Conservation (phyloP, 2,113 vertebrate genomes). For the Suncus etruscus region DNA sequence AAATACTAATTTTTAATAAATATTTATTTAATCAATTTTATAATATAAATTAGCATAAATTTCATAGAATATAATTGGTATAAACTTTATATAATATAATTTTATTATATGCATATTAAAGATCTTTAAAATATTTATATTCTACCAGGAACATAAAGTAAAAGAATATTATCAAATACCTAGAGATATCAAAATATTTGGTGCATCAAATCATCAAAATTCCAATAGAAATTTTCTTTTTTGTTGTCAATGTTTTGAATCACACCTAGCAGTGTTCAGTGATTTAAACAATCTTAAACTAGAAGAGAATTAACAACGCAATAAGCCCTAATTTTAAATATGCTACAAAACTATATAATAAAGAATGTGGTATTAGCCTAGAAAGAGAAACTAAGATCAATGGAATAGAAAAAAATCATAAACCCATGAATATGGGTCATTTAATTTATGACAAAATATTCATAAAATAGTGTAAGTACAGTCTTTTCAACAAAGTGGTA, state of each 20-base stretch:
- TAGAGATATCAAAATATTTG: neutral
- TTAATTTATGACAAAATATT: neutral
- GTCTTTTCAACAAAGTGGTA: neutral
- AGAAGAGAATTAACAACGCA: neutral
- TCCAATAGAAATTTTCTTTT: neutral
- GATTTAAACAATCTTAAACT: neutral
- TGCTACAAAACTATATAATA: neutral
- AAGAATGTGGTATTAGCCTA: neutral
- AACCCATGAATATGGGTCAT: neutral
- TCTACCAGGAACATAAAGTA: neutral
- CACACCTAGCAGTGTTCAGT: too few relatives aligned
- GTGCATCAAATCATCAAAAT: neutral
- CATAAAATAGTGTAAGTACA: neutral
- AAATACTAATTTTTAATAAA: constrained; percentile 18
- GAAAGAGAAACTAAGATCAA: neutral
- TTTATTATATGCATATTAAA: constrained; percentile 5
- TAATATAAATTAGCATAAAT: constrained; percentile 34
- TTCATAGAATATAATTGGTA: constrained; percentile 48
- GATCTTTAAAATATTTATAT: constrained; percentile 2
- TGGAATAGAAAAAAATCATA: neutral
- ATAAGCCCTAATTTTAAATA: neutral
- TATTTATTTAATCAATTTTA: neutral
- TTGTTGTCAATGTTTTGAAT: too few relatives aligned
- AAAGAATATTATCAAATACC: neutral
- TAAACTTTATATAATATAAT: constrained; percentile 58